A percentile compares a stretch with the other conserved stretches of the same genome.
These are phyloP conservation scores for Molossus molossus DNA, from an alignment of 2,797 vertebrate species.

Conservation along the genomic window DNA sequence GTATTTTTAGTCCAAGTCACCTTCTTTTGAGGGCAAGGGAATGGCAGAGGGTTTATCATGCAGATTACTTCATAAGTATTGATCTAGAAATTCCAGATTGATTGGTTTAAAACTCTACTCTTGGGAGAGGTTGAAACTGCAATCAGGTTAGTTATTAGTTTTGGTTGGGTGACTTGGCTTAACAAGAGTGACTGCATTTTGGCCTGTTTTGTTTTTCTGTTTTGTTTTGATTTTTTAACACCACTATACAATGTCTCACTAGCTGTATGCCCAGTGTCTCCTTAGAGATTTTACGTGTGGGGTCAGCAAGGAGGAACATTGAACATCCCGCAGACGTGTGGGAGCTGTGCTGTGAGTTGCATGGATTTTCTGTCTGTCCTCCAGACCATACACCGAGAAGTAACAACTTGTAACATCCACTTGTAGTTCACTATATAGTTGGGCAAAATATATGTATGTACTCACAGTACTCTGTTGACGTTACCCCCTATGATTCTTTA, in stretches of 20 bases:
- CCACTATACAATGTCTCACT: neutral
- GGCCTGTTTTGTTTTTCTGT: neutral
- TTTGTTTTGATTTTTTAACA: neutral
- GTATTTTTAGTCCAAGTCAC: neutral
- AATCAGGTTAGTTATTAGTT: neutral
- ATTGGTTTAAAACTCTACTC: neutral
- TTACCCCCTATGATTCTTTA: neutral
- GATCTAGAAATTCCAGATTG: neutral
- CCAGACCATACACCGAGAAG: neutral
- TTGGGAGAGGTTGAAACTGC: neutral
- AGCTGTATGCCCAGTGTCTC: neutral
- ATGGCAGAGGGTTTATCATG: neutral
- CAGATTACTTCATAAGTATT: neutral
- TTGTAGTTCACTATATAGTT: neutral
- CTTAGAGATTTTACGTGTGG: constrained; percentile 6
- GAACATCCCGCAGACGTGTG: neutral
- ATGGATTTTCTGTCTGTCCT: neutral
- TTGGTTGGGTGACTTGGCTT: neutral
- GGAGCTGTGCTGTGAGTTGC: neutral
- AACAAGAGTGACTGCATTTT: neutral
- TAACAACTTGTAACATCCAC: neutral
- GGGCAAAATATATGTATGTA: neutral
- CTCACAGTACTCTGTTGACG: neutral
- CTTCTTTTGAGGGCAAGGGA: neutral
- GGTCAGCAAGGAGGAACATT: neutral